Evolutionary conservation across 2,888 invertebrate genomes (phyloP).

Genomic region (Morinoia aosen): DNA sequence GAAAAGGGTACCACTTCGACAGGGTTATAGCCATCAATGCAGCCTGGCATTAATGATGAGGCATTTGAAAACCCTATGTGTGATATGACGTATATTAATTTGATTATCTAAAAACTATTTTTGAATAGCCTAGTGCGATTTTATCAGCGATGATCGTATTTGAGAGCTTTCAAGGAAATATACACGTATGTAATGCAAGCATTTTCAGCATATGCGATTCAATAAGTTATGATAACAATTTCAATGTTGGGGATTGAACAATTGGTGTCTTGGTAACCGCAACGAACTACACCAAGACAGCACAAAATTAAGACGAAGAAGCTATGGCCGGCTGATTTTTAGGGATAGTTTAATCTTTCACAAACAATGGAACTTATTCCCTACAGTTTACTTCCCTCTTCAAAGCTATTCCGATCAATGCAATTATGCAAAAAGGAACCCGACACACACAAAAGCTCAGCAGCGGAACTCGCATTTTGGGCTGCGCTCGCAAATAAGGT

Average conservation of each 20-base stretch:
- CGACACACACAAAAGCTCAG: no score
- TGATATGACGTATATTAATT: no score
- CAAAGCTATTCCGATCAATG: neutral
- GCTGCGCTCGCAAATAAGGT: neutral
- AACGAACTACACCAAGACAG: neutral
- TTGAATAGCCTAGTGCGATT: no score
- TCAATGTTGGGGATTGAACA: neutral
- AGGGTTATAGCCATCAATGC: no score
- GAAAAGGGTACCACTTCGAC: no score
- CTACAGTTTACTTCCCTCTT: neutral
- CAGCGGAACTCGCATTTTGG: no score
- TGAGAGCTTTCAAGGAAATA: neutral
- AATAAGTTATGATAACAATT: neutral
- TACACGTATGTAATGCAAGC: neutral
- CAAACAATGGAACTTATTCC: neutral
- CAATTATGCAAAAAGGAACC: no score
- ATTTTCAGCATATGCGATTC: neutral
- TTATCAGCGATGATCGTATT: no score
- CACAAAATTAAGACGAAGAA: neutral
- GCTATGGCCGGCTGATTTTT: neutral
- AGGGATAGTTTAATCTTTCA: neutral
- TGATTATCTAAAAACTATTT: no score
- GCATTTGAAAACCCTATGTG: no score
- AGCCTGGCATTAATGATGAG: no score
- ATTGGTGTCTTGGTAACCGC: neutral